phyloP scores from a whole-genome alignment of 2,888 invertebrate genomes.

The Syritta pipiens region DNA sequence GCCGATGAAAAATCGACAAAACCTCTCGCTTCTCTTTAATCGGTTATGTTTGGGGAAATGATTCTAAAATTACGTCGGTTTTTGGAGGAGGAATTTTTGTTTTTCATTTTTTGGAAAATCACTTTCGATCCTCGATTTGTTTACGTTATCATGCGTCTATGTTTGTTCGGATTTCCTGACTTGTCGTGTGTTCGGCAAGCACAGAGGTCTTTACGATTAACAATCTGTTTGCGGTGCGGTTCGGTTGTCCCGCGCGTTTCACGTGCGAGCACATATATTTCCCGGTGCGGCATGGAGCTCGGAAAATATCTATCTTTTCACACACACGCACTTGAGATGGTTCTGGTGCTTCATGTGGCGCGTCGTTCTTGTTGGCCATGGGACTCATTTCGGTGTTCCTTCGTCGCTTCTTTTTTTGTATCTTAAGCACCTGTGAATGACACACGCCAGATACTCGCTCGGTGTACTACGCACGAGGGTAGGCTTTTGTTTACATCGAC shows the following conservation, averaged over 20 bases:
- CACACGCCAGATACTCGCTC: constrained; percentile 58
- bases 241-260: constrained; percentile 61
- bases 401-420: constrained; percentile 32
- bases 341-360: constrained; percentile 39
- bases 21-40: constrained; percentile 12
- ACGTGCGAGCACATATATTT: constrained; percentile 62
- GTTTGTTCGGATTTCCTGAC: constrained; percentile 66
- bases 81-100: constrained; percentile 5
- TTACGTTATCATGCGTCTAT: constrained; percentile 62
- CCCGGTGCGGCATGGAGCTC: constrained; percentile 21
- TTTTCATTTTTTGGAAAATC: constrained; percentile 43
- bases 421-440: constrained; percentile 69
- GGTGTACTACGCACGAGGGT: constrained; percentile 28
- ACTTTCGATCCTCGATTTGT: constrained; percentile 57
- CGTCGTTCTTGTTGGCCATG: constrained; percentile 34
- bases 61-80: constrained; percentile 47
- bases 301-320: constrained; percentile 47
- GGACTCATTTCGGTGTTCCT: constrained; percentile 1
- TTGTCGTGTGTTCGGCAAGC: constrained; percentile 32
- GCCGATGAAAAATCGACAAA: constrained; percentile 49
- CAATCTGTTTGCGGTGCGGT: constrained; percentile 64
- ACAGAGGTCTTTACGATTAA: constrained; percentile 40
- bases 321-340: constrained; percentile 55
- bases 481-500: constrained; percentile 44
- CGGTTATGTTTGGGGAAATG: constrained; percentile 43